Percentiles rank a stretch among this genome's conserved stretches.
Conservation (phyloP, 2,888 invertebrate genomes). For the Matsumyia berberina region DNA sequence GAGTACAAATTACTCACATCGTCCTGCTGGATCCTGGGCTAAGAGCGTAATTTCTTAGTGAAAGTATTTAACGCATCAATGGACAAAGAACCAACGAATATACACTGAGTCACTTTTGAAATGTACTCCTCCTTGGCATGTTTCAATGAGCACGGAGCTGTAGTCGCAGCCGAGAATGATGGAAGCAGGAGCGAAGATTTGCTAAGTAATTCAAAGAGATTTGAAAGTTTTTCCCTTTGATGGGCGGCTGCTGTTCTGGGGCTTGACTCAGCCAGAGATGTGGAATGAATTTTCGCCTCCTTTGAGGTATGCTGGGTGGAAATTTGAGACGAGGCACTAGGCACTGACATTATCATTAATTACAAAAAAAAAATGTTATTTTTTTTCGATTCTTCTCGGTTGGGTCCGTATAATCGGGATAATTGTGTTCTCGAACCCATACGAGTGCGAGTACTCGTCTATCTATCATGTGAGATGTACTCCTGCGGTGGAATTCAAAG, state of each 20-base stretch:
- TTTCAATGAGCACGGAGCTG: constrained; percentile 45
- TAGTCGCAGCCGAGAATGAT: constrained; percentile 5
- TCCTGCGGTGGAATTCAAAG: constrained; percentile 22
- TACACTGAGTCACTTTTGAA: constrained; percentile 45
- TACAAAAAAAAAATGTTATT: constrained; percentile 51
- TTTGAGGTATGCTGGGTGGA: constrained; percentile 10
- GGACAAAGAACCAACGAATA: constrained; percentile 34
- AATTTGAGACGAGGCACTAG: constrained; percentile 38
- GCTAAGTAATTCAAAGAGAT: constrained; percentile 74
- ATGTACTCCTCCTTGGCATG: constrained; percentile 47
- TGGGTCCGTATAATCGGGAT: constrained; percentile 20
- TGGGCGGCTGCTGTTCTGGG: constrained; percentile 9
- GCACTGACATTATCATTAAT: constrained; percentile 72
- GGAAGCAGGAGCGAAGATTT: constrained; percentile 44
- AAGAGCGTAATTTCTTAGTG: constrained; percentile 60
- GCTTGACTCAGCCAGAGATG: background rate
- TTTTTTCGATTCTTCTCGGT: constrained; percentile 16
- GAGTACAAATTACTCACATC: constrained; percentile 40
- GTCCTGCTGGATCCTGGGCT: constrained; percentile 11
- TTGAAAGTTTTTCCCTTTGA: constrained; percentile 58
- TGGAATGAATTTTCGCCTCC: constrained; percentile 25
- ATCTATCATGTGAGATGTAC: constrained; percentile 16
- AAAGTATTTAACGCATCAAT: constrained; percentile 70
- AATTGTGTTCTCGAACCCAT: background rate
- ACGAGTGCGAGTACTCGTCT: background rate